Evolutionary conservation across 2,888 invertebrate genomes (phyloP), one percentile per base, ranked within the genome.

Genomic region (Heliothis peltigera): DNA sequence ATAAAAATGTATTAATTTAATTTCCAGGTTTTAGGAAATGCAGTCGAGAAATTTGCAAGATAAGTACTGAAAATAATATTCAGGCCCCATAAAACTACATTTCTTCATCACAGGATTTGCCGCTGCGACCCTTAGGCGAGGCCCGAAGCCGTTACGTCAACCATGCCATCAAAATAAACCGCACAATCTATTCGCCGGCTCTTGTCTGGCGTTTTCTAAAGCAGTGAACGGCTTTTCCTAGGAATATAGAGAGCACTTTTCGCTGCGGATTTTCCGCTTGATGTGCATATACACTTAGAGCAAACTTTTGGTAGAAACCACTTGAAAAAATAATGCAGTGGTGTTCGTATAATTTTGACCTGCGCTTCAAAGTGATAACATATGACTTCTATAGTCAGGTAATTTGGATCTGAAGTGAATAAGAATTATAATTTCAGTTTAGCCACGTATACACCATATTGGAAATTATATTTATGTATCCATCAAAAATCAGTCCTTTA

Each of bases 181-280:
- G 44, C 28, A 28, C 10, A 44, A 42, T 56, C 4, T 49, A 62
- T 54, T 22, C 5, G 10, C 18, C 19, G 47, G 42, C 22, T 60
- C 47, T 69, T 49, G 53, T 49, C 47, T 68, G 49, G 19, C 2
- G 69, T 39, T 42, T 8, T 62, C 19, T 62, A 53, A 59, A 72
- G 52, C 63, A 22, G 17, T 54, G 49, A 54, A 44, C 42, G 43
- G 60, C 35, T 70, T 61, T 70, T 62, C 53, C 69, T 53, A 39
- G 49, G 39, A 39, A 39, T 39, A n/a, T 15, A 8, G 19, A 70
- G 22, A 54, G 49, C 47, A 54, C 48, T 70, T 61, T 70, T 49
- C 22, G 47, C 47, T 49, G 44, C 39, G 49, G 63, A 63, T 62
- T 44, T 35, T 70, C 63, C 22, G 46, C 42, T 54, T 19, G n/a